Evolutionary conservation across 2,797 vertebrate genomes (phyloP).

Genomic region (Apodemus agrarius): DNA sequence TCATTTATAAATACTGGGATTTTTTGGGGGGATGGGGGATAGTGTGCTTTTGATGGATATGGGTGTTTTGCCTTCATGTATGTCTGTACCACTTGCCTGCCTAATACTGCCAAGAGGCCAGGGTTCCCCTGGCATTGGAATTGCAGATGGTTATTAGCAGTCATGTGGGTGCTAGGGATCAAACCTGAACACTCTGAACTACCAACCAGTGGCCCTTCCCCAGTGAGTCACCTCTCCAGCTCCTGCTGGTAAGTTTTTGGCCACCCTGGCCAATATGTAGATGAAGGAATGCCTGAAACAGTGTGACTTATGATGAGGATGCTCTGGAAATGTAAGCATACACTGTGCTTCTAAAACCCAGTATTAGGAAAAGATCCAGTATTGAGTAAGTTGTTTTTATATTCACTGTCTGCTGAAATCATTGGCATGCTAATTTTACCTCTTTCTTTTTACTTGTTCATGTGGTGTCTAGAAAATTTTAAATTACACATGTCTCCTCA

Average conservation of each 20-base stretch:
- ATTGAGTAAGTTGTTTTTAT: background rate
- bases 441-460: background rate
- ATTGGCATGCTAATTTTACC: background rate
- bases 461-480: background rate
- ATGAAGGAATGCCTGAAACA: background rate
- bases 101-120: background rate
- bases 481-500: background rate
- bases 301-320: background rate
- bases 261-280: too few species aligned
- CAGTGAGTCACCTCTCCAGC: background rate
- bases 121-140: background rate
- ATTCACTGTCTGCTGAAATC: background rate
- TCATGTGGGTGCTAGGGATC: background rate
- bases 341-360: background rate
- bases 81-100: background rate
- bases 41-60: background rate
- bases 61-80: background rate
- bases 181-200: background rate
- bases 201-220: background rate
- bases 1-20: background rate
- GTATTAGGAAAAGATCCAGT: background rate
- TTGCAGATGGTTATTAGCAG: background rate
- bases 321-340: background rate
- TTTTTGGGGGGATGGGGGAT: background rate
- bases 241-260: background rate